Base-by-base conservation (phyloP, 2,797 vertebrate species). In the Gouania willdenowi region DNA sequence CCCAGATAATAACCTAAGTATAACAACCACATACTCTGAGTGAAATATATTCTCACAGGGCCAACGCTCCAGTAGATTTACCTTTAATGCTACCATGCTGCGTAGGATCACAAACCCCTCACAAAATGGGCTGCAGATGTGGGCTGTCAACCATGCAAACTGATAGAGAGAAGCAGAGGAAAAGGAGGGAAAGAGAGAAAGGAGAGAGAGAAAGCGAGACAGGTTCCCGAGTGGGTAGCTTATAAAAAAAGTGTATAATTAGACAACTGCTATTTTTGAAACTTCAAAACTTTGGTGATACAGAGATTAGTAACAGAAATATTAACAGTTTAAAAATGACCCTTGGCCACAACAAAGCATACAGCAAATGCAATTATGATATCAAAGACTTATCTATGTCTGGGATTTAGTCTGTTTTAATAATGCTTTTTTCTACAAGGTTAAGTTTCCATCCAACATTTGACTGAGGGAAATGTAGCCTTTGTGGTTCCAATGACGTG, bases 111-210 rank as follows among this genome's bases (percentile, higher is more conserved):
- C 71, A 77, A 82, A 70, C 56, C 33, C 39, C 38, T 50, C 14
- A 0, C 39, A 31, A 82, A 85, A 88, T 75, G 65, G 81, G 54
- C 59, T 69, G 31, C 85, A 89, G 84, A 89, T 89, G 86, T 85
- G 44, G 57, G 65, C 41, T 41, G 32, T 69, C 39, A 62, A 64
- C 72, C 74, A 46, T 66, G 60, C 43, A 41, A 51, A 72, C 65
- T 39, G 41, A 62, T 49, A 64, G 60, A 73, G 42, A 50, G 41
- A 32, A 14, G 3, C 13, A 14, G n/a, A n/a, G n/a, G 12, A 40
- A 18, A 33, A 38, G 18, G 9, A 28, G 13, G 7, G 15, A 37
- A 22, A 41, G 14, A 47, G 14, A 39, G 22, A 47, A 29, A 10
- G 26, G 6, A 33, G 7, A 33, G 26, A 24, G 29, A 29, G 5